Base-by-base conservation (phyloP, 2,113 vertebrate species). In the Microtus montanus region DNA sequence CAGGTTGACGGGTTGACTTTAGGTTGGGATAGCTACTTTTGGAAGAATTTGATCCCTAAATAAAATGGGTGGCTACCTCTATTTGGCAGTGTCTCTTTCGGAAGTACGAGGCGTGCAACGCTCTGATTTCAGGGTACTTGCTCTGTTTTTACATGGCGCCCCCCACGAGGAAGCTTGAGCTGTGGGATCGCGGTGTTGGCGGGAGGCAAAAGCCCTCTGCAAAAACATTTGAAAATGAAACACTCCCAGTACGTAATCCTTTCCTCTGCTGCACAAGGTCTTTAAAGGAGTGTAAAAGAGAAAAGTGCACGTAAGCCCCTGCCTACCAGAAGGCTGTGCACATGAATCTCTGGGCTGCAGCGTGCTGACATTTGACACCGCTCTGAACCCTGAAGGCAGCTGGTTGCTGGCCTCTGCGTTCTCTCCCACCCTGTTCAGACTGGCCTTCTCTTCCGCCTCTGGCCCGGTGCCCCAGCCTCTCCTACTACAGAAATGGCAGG, bases 181-280 rank as follows among this genome's bases (percentile, higher is more conserved):
- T 30, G 38, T 3, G 54, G 68, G 24, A 95, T 41, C 87, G 74
- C 87, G 82, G 73, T 28, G 61, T 63, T 92, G 52, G 93, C 91
- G 94, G 87, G 68, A 96, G 47, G 92, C 66, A 70, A 88, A 89
- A 82, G 41, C 38, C 58, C 77, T 54, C 90, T 86, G 66, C 87
- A 95, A 92, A 96, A 97, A 93, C 95, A 90, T 92, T 35, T 78
- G 95, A 96, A 96, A 96, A 96, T 70, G 96, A 97, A 97, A 96
- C 95, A 79, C 85, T 94, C 92, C 70, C 77, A 78, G 87, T 7
- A 19, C n/a, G 68, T 90, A 94, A 95, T 94, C 85, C 88, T 54
- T 94, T 91, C 78, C 61, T 95, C 78, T 35, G 20, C 30, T 35
- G 49, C 47, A 20, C 66, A 71, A 92, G 47, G 66, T 92, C 96